Conservation (phyloP, 2,797 vertebrate species). For the Onychomys leucogaster region DNA sequence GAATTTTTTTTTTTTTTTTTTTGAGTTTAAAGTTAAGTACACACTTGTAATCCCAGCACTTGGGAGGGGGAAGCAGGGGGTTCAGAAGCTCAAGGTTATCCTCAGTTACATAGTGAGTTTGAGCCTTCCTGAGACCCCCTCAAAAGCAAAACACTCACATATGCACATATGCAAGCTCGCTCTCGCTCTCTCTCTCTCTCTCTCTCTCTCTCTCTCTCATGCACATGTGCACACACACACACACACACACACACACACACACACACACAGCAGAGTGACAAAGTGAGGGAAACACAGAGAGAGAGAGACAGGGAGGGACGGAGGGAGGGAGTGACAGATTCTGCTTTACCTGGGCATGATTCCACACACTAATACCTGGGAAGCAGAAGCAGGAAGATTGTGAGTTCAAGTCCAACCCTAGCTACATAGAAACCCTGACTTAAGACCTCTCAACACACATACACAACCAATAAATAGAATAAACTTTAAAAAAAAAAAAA, state of each 20-base stretch:
- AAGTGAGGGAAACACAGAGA: background rate
- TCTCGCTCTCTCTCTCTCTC: too few relatives aligned
- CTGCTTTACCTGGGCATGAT: background rate
- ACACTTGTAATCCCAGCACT: background rate
- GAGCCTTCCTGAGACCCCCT: background rate
- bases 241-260: background rate
- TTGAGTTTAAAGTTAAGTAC: background rate
- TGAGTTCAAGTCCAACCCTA: background rate
- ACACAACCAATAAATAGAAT: background rate
- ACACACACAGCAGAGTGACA: background rate
- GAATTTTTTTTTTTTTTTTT: too few relatives aligned
- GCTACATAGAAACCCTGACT: too few relatives aligned
- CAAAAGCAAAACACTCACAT: background rate
- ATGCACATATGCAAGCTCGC: background rate
- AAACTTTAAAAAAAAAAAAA: too few relatives aligned
- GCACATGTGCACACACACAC: background rate
- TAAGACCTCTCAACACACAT: background rate
- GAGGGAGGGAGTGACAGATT: background rate
- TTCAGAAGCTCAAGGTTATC: background rate
- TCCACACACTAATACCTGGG: background rate
- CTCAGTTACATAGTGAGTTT: background rate
- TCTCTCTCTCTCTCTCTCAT: too few relatives aligned
- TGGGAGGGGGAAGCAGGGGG: background rate
- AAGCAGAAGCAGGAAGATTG: background rate
- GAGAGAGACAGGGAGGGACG: rapidly evolving